phyloP scores from a whole-genome alignment of 2,113 vertebrate species.

The Pyxicephalus adspersus region DNA sequence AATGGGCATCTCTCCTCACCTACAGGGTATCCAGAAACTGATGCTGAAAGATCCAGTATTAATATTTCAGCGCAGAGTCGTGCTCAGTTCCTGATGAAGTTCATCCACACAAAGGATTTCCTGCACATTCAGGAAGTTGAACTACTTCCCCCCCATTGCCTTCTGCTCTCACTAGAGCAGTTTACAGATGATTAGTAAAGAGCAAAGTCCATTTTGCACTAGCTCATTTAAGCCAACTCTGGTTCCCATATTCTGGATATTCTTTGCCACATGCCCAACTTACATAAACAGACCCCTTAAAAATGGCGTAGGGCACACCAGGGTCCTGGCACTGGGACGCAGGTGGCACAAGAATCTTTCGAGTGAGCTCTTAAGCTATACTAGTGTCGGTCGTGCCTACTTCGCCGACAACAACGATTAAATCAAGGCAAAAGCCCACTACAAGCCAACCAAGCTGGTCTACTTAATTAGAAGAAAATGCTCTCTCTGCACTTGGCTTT shows the following conservation, averaged over 20 bases:
- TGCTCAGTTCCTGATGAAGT: not conserved
- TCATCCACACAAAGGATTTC: conserved; percentile 13
- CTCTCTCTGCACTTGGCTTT: conserved; percentile 74
- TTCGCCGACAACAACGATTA: conserved; percentile 77
- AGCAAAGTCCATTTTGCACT: not conserved
- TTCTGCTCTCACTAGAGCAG: not conserved
- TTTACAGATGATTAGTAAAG: not conserved
- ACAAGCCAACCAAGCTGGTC: conserved; percentile 74
- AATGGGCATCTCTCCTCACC: too few relatives aligned
- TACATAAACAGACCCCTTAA: conserved; percentile 47
- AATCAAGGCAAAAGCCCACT: conserved; percentile 76
- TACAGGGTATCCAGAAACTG: not conserved
- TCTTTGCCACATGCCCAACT: too few relatives aligned
- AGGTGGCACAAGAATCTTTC: conserved; percentile 73
- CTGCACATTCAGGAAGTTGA: not conserved
- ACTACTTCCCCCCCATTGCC: not conserved
- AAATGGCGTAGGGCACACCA: conserved; percentile 59
- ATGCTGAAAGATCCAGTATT: not conserved
- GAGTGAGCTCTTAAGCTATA: conserved; percentile 72
- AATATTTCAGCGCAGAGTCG: not conserved
- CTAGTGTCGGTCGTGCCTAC: conserved; percentile 71
- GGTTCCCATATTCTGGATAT: not conserved
- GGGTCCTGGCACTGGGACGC: conserved; percentile 68
- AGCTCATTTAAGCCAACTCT: not conserved
- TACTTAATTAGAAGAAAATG: conserved; percentile 77